Base-by-base conservation (phyloP, 1,140 invertebrate species). In the Pseudomyrmex concolor region DNA sequence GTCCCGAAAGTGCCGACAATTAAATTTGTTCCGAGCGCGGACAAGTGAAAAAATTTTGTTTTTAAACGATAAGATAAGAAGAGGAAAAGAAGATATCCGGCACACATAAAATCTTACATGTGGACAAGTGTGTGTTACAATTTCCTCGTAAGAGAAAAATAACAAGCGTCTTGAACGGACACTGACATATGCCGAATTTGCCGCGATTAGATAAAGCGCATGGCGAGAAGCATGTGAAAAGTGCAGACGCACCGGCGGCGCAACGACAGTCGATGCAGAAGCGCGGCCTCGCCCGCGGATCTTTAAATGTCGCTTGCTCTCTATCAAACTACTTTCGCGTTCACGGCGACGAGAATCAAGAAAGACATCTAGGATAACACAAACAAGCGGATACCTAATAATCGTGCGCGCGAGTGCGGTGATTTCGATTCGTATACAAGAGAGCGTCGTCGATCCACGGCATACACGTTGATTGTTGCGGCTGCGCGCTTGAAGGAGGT, bases 301-400 rank as follows among this genome's bases (percentile, higher is more conserved):
- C 54, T 71, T 57, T 68, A 45, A 34, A 71, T 71, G 76, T 66
- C 43, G 76, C 43, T 17, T 17, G 8, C 62, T 5, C 17, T 15
- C 5, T 34, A 34, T 34, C 34, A 34, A 12, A 12, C 22, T 71
- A 13, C 7, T 67, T n/a, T 78, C 76, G 43, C 66, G 57, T n/a
- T 63, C 62, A 34, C 62, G 62, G 25, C n/a, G 34, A 9, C 62
- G 15, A 74, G 12, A 50, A 19, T 34, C 43, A 22, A 60, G 54
- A 13, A 43, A 50, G 17, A 34, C 34, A n/a, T 59, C 66, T 48
- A n/a, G 66, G 54, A 60, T 71, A 34, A 34, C 34, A 50, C 17
- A 50, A 80, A 48, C 76, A 17, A 50, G 34, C 66, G n/a, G 43
- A 48, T n/a, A 13, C 76, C 22, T 78, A 68, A 78, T 80, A 22